Base-by-base conservation (phyloP, 2,888 invertebrate species). In the Orthonychiurus folsomi region DNA sequence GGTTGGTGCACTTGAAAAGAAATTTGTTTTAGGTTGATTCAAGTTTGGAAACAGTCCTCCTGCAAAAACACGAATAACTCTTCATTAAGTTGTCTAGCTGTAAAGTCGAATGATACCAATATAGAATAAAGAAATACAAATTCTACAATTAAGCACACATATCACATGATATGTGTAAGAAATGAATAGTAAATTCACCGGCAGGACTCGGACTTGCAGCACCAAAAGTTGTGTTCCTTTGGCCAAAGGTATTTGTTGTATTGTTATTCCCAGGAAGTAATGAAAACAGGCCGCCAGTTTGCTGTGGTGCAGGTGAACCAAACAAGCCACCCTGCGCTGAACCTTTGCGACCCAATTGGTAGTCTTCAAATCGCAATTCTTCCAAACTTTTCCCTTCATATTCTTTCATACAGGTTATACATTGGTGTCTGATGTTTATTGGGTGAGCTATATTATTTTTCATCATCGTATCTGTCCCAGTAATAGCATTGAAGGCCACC, bases 381-480 rank as follows among this genome's bases (percentile, higher is more conserved):
- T 99, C 99, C 25, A 97, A 78, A 0, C 93, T 93, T 77, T 97
- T 99, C 57, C 77, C 78, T 75, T 97, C 96, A 76, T 97, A 99
- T 76, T 97, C 95, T 80, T 95, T 94, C 99, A 99, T 99, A 63
- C 93, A 93, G 0, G 94, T 94, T 65, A 99, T 96, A 77, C 96
- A 96, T 76, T 95, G 91, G 76, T 95, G 93, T 73, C 92, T 87
- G 0, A 95, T 97, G 73, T 85, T 90, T 69, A 99, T 93, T 68
- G 83, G 89, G 75, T 86, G 87, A 1, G 88, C 85, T 1, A 85
- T 82, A 0, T 93, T 93, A 69, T 87, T 86, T 78, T 95, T 95
- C 74, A 92, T 84, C 79, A 95, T 86, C 0, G 93, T 89, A 75
- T 99, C 99, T 0, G 87, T 88, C 1, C 93, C 93, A 27, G 87